Evolutionary conservation across 2,797 vertebrate genomes (phyloP), one percentile per base, ranked within the genome.

Genomic region (Phrynocephalus guinanensis): DNA sequence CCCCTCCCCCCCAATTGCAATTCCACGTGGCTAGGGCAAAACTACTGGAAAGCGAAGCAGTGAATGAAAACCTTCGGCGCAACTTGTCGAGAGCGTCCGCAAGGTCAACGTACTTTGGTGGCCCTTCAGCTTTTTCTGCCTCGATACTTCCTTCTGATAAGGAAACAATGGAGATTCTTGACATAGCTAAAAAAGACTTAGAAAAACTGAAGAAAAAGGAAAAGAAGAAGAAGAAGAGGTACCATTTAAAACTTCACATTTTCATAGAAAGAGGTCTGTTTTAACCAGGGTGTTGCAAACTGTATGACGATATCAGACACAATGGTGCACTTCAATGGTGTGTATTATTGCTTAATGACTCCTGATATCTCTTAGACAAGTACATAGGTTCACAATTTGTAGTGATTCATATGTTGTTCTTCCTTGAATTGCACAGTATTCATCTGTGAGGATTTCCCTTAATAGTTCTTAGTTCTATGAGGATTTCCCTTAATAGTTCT

Each of bases 141-240:
- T 92, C 97, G 26, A 89, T 97, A 89, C 89, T 97, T 13, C 96
- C 97, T 28, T 98, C 98, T 0, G 98, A 99, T 93, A 99, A 98
- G 87, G 99, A 98, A 91, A 98, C 98, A 13, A 97, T 95, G 33
- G 98, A 99, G 83, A 98, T 99, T 90, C 98, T 99, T 84, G 97
- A 98, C 95, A 96, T 99, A 94, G 99, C 99, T 90, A 99, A 99
- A 96, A 99, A 97, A 90, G 97, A 99, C 91, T 95, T 99, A 94
- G 97, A 99, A 95, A 99, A 99, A 91, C 97, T 99, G 89, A 99
- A 98, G 94, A 98, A 96, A 95, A 99, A 97, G 91, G 98, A 99
- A 95, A 98, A 95, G 94, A 99, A 97, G 96, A 99, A 99, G 96
- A 99, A 99, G 90, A 99, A 97, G 94, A 99, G 98, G 99, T 99